Conservation (phyloP, 2,797 vertebrate genomes). For the Pitangus sulphuratus region DNA sequence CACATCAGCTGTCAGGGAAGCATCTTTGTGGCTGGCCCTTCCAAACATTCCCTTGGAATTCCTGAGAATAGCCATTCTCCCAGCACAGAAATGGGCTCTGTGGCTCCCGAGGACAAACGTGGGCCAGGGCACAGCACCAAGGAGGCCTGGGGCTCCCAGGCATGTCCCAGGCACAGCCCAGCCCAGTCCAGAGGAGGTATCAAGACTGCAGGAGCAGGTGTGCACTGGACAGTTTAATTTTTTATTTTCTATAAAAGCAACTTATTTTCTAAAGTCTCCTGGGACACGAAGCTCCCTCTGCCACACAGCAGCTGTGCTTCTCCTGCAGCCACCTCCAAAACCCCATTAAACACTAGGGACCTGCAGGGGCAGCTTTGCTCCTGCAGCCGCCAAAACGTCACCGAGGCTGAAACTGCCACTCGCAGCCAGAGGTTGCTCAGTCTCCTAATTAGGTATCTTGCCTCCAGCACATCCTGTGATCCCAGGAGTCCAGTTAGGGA, state of each 20-base stretch:
- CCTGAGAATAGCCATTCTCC: fast-evolving
- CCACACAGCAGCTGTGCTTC: not conserved
- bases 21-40: not conserved
- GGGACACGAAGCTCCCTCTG: not conserved
- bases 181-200: not conserved
- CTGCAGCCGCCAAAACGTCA: fast-evolving
- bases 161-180: not conserved
- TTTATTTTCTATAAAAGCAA: not conserved
- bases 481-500: not conserved
- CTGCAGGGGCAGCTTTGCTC: not conserved
- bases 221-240: not conserved
- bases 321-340: not conserved
- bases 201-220: not conserved
- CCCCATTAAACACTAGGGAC: not conserved
- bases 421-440: not conserved
- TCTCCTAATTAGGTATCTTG: not conserved
- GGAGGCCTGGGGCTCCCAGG: not conserved
- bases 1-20: fast-evolving
- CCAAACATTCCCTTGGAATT: not conserved
- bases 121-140: not conserved
- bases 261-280: not conserved
- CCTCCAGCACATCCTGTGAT: not conserved
- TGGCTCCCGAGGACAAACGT: not conserved
- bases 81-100: not conserved
- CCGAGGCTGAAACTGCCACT: not conserved